Evolutionary conservation across 2,113 vertebrate species (phyloP).

Genomic region (Microtus oregoni): DNA sequence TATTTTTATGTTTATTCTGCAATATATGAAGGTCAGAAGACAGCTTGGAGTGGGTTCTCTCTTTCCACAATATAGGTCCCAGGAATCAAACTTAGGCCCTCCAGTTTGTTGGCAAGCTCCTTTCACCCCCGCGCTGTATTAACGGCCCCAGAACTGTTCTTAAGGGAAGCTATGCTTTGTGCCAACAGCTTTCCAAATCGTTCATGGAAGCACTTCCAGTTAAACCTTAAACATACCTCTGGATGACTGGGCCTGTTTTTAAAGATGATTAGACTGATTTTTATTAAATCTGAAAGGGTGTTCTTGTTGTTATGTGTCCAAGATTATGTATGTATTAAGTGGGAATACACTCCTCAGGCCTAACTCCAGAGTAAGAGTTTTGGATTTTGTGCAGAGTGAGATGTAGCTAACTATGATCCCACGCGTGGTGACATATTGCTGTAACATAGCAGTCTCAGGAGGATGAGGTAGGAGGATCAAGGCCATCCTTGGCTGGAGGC

Average conservation of each 20-base stretch:
- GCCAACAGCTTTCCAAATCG: background rate
- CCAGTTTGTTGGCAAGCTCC: background rate
- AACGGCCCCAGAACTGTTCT: background rate
- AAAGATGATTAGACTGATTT: too few relatives aligned
- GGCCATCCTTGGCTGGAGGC: background rate
- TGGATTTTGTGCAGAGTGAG: background rate
- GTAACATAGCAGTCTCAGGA: background rate
- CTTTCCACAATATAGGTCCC: background rate
- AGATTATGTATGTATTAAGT: background rate
- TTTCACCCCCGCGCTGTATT: accelerated
- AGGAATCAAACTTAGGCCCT: background rate
- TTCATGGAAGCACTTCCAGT: background rate
- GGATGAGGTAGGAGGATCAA: background rate
- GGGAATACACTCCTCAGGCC: background rate
- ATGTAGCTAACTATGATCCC: background rate
- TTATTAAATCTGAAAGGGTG: background rate
- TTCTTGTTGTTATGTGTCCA: background rate
- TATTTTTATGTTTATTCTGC: background rate
- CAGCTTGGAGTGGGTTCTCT: background rate
- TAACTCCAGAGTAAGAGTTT: background rate
- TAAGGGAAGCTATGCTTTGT: background rate
- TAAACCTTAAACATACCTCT: background rate
- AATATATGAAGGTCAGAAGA: background rate
- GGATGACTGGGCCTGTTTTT: background rate
- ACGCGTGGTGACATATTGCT: background rate